These are phyloP conservation scores for Mesaphorura yosii DNA, from an alignment of 1,140 invertebrate species.

Conservation along the genomic window DNA sequence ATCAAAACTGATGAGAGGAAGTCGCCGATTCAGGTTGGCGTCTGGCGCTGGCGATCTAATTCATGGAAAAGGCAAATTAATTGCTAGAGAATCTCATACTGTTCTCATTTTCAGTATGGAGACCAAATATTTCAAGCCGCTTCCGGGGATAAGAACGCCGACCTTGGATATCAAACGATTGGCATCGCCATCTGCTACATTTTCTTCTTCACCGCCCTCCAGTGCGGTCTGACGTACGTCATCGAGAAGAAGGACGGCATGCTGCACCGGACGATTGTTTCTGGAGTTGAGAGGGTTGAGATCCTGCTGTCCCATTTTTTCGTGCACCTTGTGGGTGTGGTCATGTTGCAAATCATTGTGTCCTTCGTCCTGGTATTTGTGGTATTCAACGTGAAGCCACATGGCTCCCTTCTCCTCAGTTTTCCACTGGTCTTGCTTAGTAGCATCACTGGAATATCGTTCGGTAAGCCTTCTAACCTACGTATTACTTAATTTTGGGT, in stretches of 20 bases:
- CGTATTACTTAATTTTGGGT: too few relatives aligned
- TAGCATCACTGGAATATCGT: too few relatives aligned
- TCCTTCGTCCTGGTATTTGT: too few relatives aligned
- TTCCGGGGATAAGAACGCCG: slow-evolving; percentile 57
- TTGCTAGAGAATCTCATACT: background rate
- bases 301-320: slow-evolving; percentile 4
- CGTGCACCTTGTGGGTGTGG: background rate
- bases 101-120: slow-evolving; percentile 47
- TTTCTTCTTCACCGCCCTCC: background rate
- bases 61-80: background rate
- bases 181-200: background rate
- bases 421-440: too few relatives aligned
- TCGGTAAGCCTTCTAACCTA: too few relatives aligned
- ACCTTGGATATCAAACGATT: background rate
- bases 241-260: slow-evolving; percentile 9
- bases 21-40: slow-evolving; percentile 8
- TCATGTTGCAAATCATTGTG: background rate
- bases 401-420: too few relatives aligned
- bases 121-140: slow-evolving; percentile 83
- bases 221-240: background rate
- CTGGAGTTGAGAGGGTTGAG: background rate
- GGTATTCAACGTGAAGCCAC: background rate
- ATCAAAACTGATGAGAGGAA: slow-evolving; percentile 43
- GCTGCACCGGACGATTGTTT: background rate
- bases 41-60: background rate